Percentiles rank a stretch among this genome's conserved stretches.
phyloP scores from a whole-genome alignment of 2,797 vertebrate genomes.

The Sebastes hubbsi region DNA sequence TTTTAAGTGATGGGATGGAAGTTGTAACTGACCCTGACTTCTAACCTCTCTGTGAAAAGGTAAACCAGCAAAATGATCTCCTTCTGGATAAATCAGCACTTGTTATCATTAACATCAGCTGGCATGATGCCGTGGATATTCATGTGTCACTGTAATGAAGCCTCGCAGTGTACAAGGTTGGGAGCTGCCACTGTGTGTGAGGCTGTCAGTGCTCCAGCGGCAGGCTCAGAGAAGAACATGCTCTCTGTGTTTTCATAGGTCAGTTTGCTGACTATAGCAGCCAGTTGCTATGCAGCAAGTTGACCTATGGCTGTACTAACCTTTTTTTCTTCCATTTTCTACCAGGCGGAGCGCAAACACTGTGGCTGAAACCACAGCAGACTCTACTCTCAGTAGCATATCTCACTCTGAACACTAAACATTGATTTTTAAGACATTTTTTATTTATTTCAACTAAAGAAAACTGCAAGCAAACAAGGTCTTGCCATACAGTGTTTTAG shows the following conservation, averaged over 20 bases:
- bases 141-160: conserved; percentile 63
- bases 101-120: conserved; percentile 35
- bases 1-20: neutral
- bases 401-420: neutral
- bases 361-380: conserved; percentile 7
- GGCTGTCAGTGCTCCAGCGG: conserved; percentile 53
- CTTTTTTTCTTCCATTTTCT: conserved; percentile 54
- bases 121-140: conserved; percentile 47
- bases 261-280: conserved; percentile 62
- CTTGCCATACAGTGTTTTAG: neutral
- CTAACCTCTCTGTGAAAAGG: conserved; percentile 6
- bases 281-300: conserved; percentile 76
- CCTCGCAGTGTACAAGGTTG: conserved; percentile 35
- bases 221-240: conserved; percentile 41
- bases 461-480: neutral
- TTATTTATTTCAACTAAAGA: conserved; percentile 3
- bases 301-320: conserved; percentile 67
- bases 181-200: conserved; percentile 32
- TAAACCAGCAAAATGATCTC: conserved; percentile 1
- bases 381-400: conserved; percentile 8
- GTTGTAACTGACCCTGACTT: conserved; percentile 18
- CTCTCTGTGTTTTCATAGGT: conserved; percentile 72
- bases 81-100: conserved; percentile 36
- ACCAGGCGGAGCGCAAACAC: conserved; percentile 33
- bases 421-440: conserved; percentile 3